Conservation (phyloP, 2,888 invertebrate species). For the Macrophya alboannulata region DNA sequence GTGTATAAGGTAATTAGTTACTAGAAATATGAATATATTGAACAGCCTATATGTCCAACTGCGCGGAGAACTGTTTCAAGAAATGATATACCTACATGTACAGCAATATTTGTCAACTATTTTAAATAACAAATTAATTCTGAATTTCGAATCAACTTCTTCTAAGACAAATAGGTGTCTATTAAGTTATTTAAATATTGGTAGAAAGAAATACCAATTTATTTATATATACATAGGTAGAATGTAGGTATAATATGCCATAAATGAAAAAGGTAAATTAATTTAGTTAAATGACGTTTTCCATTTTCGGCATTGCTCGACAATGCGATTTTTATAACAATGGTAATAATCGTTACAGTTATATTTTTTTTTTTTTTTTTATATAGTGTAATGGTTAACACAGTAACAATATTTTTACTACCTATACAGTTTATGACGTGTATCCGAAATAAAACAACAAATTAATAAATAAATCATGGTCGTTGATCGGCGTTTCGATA, state of each 20-base stretch:
- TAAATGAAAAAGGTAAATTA: not conserved
- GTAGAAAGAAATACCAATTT: not conserved
- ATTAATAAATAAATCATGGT: constrained; percentile 29
- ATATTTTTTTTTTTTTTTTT: constrained; percentile 24
- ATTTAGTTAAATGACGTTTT: not conserved
- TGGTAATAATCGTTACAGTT: constrained; percentile 71
- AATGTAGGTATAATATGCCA: not conserved
- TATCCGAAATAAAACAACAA: constrained; percentile 26
- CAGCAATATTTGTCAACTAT: not conserved
- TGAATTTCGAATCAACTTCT: not conserved
- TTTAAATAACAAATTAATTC: not conserved
- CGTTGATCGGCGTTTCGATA: constrained; percentile 9
- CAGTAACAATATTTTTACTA: constrained; percentile 71
- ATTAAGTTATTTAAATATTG: not conserved
- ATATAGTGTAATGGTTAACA: constrained; percentile 67
- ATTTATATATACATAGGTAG: no score
- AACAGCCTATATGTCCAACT: not conserved
- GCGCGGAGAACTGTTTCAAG: not conserved
- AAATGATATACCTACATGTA: not conserved
- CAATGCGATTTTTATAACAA: constrained; percentile 75
- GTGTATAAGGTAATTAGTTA: not conserved
- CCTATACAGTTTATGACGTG: constrained; percentile 60
- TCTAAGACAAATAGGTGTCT: not conserved
- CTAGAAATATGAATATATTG: not conserved
- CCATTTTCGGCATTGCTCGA: constrained; percentile 71